Base-by-base conservation (phyloP, 2,888 invertebrate genomes). In the Sphinx pinastri region DNA sequence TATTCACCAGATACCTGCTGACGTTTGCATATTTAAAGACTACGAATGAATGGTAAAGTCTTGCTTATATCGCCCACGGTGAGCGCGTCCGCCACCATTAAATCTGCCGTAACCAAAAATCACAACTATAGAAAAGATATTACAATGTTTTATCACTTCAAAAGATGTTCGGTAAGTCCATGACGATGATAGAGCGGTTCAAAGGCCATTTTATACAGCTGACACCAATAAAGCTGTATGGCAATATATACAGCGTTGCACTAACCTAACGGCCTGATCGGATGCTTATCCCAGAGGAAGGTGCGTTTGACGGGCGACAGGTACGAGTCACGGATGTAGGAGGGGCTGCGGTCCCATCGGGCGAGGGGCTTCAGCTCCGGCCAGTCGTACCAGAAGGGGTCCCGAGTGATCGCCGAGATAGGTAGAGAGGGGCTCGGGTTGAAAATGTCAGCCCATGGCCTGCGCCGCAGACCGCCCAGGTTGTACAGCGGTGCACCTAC, bases 281-380 rank as follows among this genome's bases (percentile, higher is more conserved):
- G 98, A 94, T 98, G 98, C 94, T 96, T 97, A 93, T 96, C 96
- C 98, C 98, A 98, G 86, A 98, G 95, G 95, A 97, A 98, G 93
- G 96, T 97, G 94, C 97, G 97, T 95, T 97, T 98, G 90, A 98
- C 96, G 74, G 98, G 98, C 87, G 98, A 98, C 92, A 98, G 96
- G 95, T 97, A 98, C 86, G 97, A 98, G 95, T 97, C 97, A 81
- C 98, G 95, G 88, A 98, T 95, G 94, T 96, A 96, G 90, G 96
- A 97, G 74, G 97, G 97, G 88, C 96, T 95, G 88, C 94, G 95
- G 89, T 96, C 95, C 95, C 95, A 95, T 83, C 96, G 95, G 75
- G 96, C 95, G 91, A 96, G 95, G 78, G 98, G 98, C 89, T 95
- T 96, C 91, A 97, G 95, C 91, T 96, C 96, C 81, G 97, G 97